Percentiles rank a stretch among this genome's conserved stretches.
These are phyloP conservation scores for Macrobrachium nipponense DNA, from an alignment of 1,140 invertebrate genomes.

Conservation along the genomic window DNA sequence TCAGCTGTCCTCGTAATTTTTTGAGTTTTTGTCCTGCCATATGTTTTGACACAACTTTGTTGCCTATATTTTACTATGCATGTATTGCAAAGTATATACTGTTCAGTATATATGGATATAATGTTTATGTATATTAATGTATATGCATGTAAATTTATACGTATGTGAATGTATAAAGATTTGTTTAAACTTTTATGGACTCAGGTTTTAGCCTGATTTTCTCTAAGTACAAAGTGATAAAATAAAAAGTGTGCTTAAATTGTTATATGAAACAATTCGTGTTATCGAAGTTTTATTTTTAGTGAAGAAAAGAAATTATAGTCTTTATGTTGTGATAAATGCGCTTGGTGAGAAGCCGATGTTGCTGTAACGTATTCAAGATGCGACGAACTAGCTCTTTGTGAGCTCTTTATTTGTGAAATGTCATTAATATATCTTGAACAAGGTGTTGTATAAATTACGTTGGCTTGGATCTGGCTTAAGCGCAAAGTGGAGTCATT, in stretches of 20 bases:
- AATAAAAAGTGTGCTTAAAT: conserved; percentile 60
- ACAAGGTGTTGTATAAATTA: conserved; percentile 33
- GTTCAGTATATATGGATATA: too few relatives aligned
- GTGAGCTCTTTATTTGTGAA: conserved; percentile 25
- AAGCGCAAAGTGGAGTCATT: conserved; percentile 33
- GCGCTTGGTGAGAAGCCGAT: conserved; percentile 55
- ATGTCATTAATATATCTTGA: conserved; percentile 35
- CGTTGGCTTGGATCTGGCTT: conserved; percentile 27
- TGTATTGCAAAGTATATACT: too few relatives aligned
- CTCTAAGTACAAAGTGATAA: conserved; percentile 62
- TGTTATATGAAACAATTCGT: conserved; percentile 44
- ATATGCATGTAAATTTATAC: conserved; percentile 18
- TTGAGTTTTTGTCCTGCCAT: too few relatives aligned
- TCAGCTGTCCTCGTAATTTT: too few relatives aligned
- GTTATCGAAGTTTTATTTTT: conserved; percentile 58
- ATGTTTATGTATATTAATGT: conserved; percentile 6
- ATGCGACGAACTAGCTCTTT: conserved; percentile 24
- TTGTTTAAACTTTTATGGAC: conserved; percentile 52
- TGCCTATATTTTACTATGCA: too few relatives aligned
- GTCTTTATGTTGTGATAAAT: conserved; percentile 59
- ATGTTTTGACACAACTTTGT: too few relatives aligned
- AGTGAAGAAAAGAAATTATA: conserved; percentile 51
- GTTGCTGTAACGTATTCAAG: conserved; percentile 49
- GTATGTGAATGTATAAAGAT: conserved; percentile 16
- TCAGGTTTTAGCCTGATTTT: conserved; percentile 49